phyloP scores from a whole-genome alignment of 2,888 invertebrate genomes.

The Apodemia mormo region DNA sequence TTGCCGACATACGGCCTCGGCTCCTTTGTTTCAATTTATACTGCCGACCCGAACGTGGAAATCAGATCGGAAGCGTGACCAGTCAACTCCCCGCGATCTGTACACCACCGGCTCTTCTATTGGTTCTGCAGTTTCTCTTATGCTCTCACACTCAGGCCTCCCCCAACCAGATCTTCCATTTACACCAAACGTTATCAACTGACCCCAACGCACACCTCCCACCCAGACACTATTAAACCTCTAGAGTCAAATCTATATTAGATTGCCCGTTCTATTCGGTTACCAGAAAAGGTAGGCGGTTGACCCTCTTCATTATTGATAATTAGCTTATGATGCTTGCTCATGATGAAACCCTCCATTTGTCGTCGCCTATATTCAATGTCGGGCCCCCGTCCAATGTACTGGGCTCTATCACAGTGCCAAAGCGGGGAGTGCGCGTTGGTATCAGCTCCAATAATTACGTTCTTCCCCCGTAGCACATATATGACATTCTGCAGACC shows the following conservation, averaged over 20 bases:
- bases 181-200: neutral
- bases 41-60: neutral
- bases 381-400: conserved; percentile 19
- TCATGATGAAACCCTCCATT: conserved; percentile 26
- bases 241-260: conserved; percentile 40
- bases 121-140: neutral
- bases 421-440: conserved; percentile 44
- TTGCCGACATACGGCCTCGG: neutral
- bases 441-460: conserved; percentile 36
- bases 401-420: conserved; percentile 30
- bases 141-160: neutral
- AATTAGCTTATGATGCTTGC: conserved; percentile 9
- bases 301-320: conserved; percentile 30
- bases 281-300: conserved; percentile 31
- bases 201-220: neutral
- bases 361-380: neutral
- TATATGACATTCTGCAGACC: conserved; percentile 33
- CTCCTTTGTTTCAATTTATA: neutral
- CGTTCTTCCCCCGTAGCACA: neutral
- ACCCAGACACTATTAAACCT: neutral
- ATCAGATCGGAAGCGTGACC: neutral
- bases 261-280: conserved; percentile 38
- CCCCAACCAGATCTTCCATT: no score
- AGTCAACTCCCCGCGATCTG: neutral
- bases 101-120: neutral